Percentiles rank a stretch among this genome's conserved stretches.
Conservation (phyloP, 2,797 vertebrate species). For the Pristis pectinata region DNA sequence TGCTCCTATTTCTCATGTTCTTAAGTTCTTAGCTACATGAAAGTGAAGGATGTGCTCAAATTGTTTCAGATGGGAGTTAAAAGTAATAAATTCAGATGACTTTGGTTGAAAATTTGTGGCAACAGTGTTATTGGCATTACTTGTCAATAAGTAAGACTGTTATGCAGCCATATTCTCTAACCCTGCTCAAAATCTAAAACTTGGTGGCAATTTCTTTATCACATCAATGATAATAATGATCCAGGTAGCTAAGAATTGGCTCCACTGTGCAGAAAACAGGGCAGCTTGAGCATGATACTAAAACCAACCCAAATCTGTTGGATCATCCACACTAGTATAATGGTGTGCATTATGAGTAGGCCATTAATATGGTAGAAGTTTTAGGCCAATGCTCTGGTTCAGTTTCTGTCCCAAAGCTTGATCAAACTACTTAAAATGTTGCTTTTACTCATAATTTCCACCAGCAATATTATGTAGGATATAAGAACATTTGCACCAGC, state of each 20-base stretch:
- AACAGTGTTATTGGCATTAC: background rate
- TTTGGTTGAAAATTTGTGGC: background rate
- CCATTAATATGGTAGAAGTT: background rate
- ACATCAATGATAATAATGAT: background rate
- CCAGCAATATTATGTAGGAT: background rate
- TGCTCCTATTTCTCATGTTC: no score
- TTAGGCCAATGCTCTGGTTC: no score
- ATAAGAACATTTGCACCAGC: background rate
- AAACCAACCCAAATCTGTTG: background rate
- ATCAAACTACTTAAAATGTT: constrained; percentile 47
- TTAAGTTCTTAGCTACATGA: no score
- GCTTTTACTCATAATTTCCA: background rate
- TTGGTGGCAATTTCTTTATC: background rate
- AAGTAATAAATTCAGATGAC: background rate
- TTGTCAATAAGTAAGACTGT: background rate
- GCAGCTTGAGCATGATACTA: background rate
- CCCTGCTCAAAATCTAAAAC: background rate
- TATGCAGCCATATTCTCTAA: background rate
- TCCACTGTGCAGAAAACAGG: background rate
- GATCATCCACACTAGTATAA: background rate
- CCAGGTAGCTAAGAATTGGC: background rate
- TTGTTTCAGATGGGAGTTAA: background rate
- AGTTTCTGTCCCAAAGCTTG: constrained; percentile 49
- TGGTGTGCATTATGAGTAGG: no score
- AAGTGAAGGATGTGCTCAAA: background rate